Evolutionary conservation across 2,888 invertebrate species (phyloP).

Genomic region (Tenthredo amoena): DNA sequence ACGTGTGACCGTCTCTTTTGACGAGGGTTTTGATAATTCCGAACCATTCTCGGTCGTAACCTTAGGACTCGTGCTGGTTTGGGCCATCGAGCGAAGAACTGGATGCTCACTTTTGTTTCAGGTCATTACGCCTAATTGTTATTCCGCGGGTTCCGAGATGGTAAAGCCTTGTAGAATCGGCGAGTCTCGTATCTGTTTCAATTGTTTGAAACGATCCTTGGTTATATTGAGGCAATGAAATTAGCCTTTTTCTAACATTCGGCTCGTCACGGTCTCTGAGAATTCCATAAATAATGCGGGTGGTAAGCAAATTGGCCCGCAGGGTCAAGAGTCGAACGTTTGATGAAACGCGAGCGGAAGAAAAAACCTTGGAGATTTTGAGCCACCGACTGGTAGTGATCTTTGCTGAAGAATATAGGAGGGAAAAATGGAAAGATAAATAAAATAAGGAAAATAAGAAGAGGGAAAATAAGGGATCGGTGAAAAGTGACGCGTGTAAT

Average conservation of each 20-base stretch:
- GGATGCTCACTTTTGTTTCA: constrained; percentile 36
- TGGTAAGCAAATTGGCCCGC: neutral
- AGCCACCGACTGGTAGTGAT: neutral
- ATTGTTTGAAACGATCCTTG: constrained; percentile 31
- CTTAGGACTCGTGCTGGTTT: neutral
- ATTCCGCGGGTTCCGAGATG: constrained; percentile 4
- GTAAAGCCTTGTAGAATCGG: neutral
- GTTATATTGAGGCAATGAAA: constrained; percentile 33
- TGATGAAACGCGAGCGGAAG: neutral
- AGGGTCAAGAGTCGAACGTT: neutral
- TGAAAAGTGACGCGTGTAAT: neutral
- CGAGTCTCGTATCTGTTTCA: constrained; percentile 22
- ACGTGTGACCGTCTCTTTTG: neutral
- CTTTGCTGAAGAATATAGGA: neutral
- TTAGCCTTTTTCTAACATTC: constrained; percentile 19
- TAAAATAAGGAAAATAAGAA: neutral
- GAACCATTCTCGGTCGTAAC: constrained; percentile 1
- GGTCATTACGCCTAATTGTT: constrained; percentile 44
- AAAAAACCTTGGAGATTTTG: neutral
- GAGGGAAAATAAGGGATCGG: neutral
- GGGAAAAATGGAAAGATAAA: neutral
- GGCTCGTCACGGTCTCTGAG: neutral
- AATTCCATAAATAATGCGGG: neutral
- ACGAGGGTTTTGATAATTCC: constrained; percentile 5
- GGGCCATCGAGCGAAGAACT: constrained; percentile 19